Percentiles rank a stretch among this genome's conserved stretches.
These are phyloP conservation scores for Rhagonycha fulva DNA, from an alignment of 2,888 invertebrate genomes.

Conservation along the genomic window DNA sequence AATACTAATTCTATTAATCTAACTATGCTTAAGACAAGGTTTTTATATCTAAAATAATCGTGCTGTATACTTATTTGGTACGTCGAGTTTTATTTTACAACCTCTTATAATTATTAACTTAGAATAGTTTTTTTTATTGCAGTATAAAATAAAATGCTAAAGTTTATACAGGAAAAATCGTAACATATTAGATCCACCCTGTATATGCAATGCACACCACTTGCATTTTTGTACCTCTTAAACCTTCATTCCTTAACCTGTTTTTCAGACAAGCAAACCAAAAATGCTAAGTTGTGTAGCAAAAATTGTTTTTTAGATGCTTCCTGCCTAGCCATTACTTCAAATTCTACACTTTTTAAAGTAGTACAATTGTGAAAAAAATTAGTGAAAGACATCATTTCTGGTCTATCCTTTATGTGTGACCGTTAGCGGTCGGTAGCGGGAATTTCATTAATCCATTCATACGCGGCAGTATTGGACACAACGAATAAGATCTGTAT, in stretches of 20 bases:
- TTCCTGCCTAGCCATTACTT: not conserved
- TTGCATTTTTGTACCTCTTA: not conserved
- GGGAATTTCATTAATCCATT: too few species aligned
- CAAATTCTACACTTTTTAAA: not conserved
- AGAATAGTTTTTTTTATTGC: constrained; percentile 1
- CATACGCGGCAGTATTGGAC: too few species aligned
- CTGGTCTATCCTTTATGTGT: too few species aligned
- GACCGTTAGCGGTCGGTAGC: too few species aligned
- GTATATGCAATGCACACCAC: not conserved
- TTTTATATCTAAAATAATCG: constrained; percentile 50
- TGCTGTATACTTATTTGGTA: constrained; percentile 52
- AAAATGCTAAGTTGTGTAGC: not conserved
- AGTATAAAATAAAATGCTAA: not conserved
- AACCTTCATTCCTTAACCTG: not conserved
- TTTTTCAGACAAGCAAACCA: not conserved
- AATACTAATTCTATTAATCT: constrained; percentile 22
- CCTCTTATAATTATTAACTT: not conserved
- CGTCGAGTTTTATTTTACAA: constrained; percentile 33
- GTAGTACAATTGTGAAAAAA: not conserved
- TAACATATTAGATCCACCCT: not conserved
- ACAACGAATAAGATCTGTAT: too few species aligned
- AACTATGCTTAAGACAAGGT: constrained; percentile 25
- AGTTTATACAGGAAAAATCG: not conserved
- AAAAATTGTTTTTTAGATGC: not conserved
- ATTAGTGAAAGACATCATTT: not conserved